phyloP scores from a whole-genome alignment of 1,140 invertebrate genomes.

The Stenopsyche tienmushanensis region DNA sequence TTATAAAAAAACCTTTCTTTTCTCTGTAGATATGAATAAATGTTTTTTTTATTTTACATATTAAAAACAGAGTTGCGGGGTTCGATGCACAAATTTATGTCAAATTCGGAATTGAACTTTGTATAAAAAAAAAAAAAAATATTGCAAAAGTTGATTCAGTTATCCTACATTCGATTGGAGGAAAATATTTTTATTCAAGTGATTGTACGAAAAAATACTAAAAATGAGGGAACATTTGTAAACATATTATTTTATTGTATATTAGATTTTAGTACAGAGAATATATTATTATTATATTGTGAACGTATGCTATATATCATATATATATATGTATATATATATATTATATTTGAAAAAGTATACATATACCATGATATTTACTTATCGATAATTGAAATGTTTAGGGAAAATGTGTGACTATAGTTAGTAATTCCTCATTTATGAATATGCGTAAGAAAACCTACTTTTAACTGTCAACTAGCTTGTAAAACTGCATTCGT shows the following conservation, averaged over 20 bases:
- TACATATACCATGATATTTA: conserved; percentile 40
- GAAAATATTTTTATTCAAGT: conserved; percentile 27
- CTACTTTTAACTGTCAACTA: background rate
- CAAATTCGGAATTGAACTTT: conserved; percentile 18
- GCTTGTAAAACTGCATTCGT: background rate
- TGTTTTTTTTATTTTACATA: background rate
- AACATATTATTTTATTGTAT: conserved; percentile 42
- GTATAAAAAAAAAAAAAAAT: conserved; percentile 5
- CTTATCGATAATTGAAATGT: conserved; percentile 28
- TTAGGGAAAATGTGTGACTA: conserved; percentile 36
- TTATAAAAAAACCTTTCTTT: no score
- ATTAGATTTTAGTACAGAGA: conserved; percentile 37
- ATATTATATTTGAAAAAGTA: conserved; percentile 38
- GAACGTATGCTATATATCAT: conserved; percentile 26
- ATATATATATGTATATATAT: conserved; percentile 27
- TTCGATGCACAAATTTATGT: conserved; percentile 2
- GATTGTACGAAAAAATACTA: conserved; percentile 36
- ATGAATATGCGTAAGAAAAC: conserved; percentile 14
- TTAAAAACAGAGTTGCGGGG: no score
- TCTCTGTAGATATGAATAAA: background rate
- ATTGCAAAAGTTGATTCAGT: conserved; percentile 1
- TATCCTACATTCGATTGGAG: conserved; percentile 17
- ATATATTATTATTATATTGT: conserved; percentile 35
- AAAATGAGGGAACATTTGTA: conserved; percentile 42
- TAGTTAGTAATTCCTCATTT: conserved; percentile 31